A percentile compares a stretch with the other conserved stretches of the same genome.
These are phyloP conservation scores for Atherinomorus stipes DNA, from an alignment of 2,113 vertebrate species.

Conservation along the genomic window DNA sequence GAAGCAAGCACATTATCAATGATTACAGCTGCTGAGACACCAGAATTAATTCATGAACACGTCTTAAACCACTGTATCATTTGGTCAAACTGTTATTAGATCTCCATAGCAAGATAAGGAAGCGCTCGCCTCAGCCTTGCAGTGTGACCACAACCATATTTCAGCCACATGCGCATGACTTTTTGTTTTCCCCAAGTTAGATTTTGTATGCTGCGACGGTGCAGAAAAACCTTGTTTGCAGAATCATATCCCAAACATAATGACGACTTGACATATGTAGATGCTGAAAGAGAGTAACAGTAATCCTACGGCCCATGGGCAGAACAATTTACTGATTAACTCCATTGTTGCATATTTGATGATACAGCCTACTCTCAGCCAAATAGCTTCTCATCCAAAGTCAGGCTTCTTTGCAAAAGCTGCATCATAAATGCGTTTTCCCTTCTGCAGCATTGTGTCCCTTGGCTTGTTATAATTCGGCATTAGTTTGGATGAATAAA, in stretches of 20 bases:
- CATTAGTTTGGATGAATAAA: conserved; percentile 57
- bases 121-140: conserved; percentile 1
- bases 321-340: conserved; percentile 4
- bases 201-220: neutral
- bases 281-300: neutral
- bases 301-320: neutral
- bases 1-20: neutral
- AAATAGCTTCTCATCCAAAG: conserved; percentile 1
- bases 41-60: conserved; percentile 19
- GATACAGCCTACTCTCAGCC: neutral
- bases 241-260: conserved; percentile 15
- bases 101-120: conserved; percentile 27
- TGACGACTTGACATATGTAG: neutral
- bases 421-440: conserved; percentile 10
- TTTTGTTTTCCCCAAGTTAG: neutral
- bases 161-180: conserved; percentile 7
- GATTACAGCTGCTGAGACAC: neutral
- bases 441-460: conserved; percentile 23
- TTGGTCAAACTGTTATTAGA: conserved; percentile 28
- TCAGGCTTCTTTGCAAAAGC: conserved; percentile 1
- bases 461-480: conserved; percentile 20
- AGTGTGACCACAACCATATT: conserved; percentile 21
- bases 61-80: conserved; percentile 34
- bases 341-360: neutral
- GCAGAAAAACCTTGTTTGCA: conserved; percentile 14